Base-by-base conservation (phyloP, 2,113 vertebrate species). In the Apodemus speciosus region DNA sequence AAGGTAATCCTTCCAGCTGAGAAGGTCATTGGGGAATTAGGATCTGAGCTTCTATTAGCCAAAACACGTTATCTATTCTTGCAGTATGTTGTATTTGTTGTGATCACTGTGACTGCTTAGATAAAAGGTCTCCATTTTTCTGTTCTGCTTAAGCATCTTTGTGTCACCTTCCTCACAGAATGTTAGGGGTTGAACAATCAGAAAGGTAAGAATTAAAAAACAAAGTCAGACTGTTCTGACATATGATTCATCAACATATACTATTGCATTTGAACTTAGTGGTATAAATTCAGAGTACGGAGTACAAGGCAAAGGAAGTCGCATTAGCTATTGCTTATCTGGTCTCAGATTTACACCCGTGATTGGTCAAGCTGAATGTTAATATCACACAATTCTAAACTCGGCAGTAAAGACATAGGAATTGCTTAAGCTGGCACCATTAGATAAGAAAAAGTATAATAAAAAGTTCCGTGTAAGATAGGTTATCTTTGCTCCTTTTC, bases 1-100 rank as follows among this genome's bases (percentile, higher is more conserved):
- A 81, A 40, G 56, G 66, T 60, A 96, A 66, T 96, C 72, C 77
- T 85, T 95, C 56, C 30, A 3, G 40, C 43, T 93, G 51, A 85
- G 80, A 86, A 95, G 89, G 94, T 94, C 15, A 83, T 35, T 94
- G 49, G 62, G 92, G 72, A 95, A 91, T 95, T 95, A 94, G 10
- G 27, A 91, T 80, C 85, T 96, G 72, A 97, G 75, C 9, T 95
- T 85, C n/a, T 90, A 94, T 94, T 49, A 96, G 84, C 92, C 84
- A 96, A 96, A 97, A 94, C 68, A 81, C 4, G 51, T 96, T 96
- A 96, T 95, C 30, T 90, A 79, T 95, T 97, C 96, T 94, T 97
- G 77, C 80, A 96, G 21, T 93, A 72, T 88, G 30, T 56, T 93
- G 95, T 90, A 94, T 94, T 97, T 96, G 64, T 85, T 95, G n/a